phyloP scores from a whole-genome alignment of 1,140 invertebrate species.

The Cotesia vestalis region DNA sequence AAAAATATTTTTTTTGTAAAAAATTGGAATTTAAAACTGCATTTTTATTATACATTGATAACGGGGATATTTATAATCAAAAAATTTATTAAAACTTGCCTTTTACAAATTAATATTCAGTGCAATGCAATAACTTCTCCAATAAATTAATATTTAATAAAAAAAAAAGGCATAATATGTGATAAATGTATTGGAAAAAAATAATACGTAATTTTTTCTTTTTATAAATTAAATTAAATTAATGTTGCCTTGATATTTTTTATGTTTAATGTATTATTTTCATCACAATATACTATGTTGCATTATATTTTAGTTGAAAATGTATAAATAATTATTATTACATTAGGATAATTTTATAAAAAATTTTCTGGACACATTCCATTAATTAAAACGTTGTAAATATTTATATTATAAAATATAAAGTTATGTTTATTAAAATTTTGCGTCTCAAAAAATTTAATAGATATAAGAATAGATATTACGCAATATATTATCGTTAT shows the following conservation, averaged over 20 bases:
- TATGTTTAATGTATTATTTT: slow-evolving; percentile 2
- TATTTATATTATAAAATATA: too few relatives aligned
- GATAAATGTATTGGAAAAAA: slow-evolving; percentile 7
- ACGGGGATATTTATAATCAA: too few relatives aligned
- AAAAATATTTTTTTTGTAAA: too few relatives aligned
- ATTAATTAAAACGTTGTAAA: background rate
- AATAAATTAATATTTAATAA: background rate
- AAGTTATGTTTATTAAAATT: too few relatives aligned
- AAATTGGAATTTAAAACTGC: too few relatives aligned
- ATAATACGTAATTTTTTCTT: background rate
- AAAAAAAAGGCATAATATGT: slow-evolving; percentile 19
- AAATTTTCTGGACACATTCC: background rate
- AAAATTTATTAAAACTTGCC: too few relatives aligned
- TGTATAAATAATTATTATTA: too few relatives aligned
- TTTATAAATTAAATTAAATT: slow-evolving; percentile 3
- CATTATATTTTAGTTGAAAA: too few relatives aligned
- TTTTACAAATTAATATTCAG: too few relatives aligned
- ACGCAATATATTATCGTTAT: too few relatives aligned
- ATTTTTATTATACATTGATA: background rate
- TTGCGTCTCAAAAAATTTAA: background rate
- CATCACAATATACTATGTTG: too few relatives aligned
- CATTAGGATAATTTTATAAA: background rate
- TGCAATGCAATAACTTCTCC: too few relatives aligned
- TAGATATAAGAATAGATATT: background rate
- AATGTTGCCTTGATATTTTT: slow-evolving; percentile 2